Evolutionary conservation across 2,888 invertebrate species (phyloP).

Genomic region (Zygogramma bicolorata): DNA sequence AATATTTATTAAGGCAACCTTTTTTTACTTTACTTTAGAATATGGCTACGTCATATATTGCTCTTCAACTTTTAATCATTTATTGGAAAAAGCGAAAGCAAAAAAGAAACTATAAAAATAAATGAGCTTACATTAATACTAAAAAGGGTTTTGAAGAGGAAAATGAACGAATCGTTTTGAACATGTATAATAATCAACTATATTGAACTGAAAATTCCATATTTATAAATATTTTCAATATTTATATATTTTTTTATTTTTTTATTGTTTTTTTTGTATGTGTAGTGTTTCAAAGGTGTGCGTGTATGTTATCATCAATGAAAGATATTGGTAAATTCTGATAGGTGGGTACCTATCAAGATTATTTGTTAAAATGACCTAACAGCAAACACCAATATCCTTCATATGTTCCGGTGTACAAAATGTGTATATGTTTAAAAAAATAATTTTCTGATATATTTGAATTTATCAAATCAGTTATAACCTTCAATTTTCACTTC

Average conservation of each 20-base stretch:
- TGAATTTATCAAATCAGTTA: slow-evolving; percentile 18
- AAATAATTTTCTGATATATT: slow-evolving; percentile 29
- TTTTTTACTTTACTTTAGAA: slow-evolving; percentile 49
- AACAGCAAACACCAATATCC: not conserved
- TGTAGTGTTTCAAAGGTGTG: slow-evolving; percentile 37
- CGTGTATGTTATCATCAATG: not conserved
- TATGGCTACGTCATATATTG: slow-evolving; percentile 43
- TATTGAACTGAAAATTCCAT: slow-evolving; percentile 25
- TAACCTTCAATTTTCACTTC: slow-evolving; percentile 8
- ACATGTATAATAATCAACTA: slow-evolving; percentile 26
- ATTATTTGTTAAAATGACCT: not conserved
- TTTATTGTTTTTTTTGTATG: slow-evolving; percentile 40
- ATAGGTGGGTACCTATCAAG: too few relatives aligned
- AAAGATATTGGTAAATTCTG: not conserved
- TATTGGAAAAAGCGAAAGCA: slow-evolving; percentile 33
- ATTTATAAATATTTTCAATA: too few relatives aligned
- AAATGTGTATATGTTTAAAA: slow-evolving; percentile 32
- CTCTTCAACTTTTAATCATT: slow-evolving; percentile 21
- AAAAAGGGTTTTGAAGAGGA: slow-evolving; percentile 23
- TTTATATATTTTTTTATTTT: not conserved
- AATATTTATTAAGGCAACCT: slow-evolving; percentile 46
- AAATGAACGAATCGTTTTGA: slow-evolving; percentile 18
- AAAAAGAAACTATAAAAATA: slow-evolving; percentile 31
- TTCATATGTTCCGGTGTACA: slow-evolving; percentile 15
- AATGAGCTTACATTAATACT: slow-evolving; percentile 33